Conservation (phyloP, 23 tunicate species). For the Botrylloides violaceus region DNA sequence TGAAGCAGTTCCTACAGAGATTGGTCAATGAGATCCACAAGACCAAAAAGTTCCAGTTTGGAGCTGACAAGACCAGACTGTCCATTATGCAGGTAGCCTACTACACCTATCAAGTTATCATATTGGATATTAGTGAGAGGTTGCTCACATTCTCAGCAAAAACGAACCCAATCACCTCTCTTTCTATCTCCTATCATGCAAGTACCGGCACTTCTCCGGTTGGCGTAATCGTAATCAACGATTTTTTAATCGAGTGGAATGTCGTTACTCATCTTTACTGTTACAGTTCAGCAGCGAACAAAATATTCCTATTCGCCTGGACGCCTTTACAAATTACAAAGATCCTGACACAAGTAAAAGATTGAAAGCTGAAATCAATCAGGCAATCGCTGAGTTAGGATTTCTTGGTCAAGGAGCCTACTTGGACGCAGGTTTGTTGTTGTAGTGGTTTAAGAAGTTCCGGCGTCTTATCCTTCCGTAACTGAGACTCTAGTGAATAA, state of each 20-base stretch:
- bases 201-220: too few relatives aligned
- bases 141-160: background rate
- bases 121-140: background rate
- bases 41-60: constrained; percentile 29
- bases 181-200: too few relatives aligned
- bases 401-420: constrained; percentile 94
- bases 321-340: constrained; percentile 50
- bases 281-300: constrained; percentile 87
- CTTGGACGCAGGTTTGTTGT: constrained; percentile 58
- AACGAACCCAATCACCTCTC: too few relatives aligned
- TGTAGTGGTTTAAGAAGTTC: too few relatives aligned
- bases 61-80: constrained; percentile 55
- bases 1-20: constrained; percentile 63
- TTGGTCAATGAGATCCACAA: constrained; percentile 44
- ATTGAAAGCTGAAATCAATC: constrained; percentile 11
- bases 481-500: too few relatives aligned
- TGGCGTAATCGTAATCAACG: too few relatives aligned
- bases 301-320: constrained; percentile 27
- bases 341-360: constrained; percentile 31
- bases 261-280: too few relatives aligned
- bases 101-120: background rate
- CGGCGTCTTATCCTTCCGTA: too few relatives aligned
- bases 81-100: constrained; percentile 72
- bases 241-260: too few relatives aligned
- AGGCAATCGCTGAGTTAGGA: constrained; percentile 13